Evolutionary conservation across 2,888 invertebrate genomes (phyloP), one percentile per base, ranked within the genome.

Genomic region (Nephrotoma flavescens): DNA sequence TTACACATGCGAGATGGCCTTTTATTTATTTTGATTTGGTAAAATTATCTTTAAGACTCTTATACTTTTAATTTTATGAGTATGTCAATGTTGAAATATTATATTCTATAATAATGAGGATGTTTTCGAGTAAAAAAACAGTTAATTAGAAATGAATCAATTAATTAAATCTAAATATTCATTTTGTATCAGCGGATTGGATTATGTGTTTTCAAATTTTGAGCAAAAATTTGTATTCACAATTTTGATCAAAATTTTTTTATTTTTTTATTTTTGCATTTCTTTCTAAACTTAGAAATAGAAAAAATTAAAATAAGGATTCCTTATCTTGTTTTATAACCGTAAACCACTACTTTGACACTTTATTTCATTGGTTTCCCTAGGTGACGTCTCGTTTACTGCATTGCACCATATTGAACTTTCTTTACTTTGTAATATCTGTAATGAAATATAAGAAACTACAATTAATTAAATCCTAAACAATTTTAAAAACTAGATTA

Each of bases 321-420:
- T 83, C 41, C 41, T 83, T 83, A 4, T 83, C 2, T 83, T 41
- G 0, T 42, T 7, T 83, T 83, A 6, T n/a, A 42, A 41, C 41
- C 41, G 83, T 42, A 42, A 84, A 84, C 42, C 41, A 42, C 84
- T 84, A 84, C 84, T 85, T 85, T 85, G 85, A 85, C 85, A 85
- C 85, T 44, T 42, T 87, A 47, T 84, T 86, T 57, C 71, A 71
- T 31, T 71, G 71, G 71, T 71, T 71, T 71, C 9, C 19, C 31
- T 19, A 12, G 7, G 31, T 71, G 31, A 19, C 9, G 31, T 4
- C 19, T 31, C 4, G 84, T 88, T 92, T 94, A 97, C 92, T 97
- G 96, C 97, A 97, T 97, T 11, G 96, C 96, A 90, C 97, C 97
- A 90, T 97, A 97, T 90, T 97, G 96, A 1, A 97, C 96, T 91